Evolutionary conservation across 2,888 invertebrate species (phyloP).

Genomic region (Tolmerus cingulatus): DNA sequence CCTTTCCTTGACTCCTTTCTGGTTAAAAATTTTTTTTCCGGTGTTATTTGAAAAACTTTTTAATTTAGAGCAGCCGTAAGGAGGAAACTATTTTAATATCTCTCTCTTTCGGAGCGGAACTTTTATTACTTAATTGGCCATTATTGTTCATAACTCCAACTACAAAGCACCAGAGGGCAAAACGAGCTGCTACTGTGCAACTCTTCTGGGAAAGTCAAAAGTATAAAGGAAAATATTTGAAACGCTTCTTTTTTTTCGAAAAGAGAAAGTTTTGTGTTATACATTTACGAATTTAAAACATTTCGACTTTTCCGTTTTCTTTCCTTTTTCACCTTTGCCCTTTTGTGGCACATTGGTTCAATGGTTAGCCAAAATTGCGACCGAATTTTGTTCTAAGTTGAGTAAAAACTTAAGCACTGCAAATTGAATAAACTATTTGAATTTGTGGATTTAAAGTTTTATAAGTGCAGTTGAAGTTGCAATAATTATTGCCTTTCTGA

Average conservation of each 20-base stretch:
- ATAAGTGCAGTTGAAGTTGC: not conserved
- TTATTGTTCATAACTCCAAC: slow-evolving; percentile 7
- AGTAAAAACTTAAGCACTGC: not conserved
- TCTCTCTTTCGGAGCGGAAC: slow-evolving; percentile 6
- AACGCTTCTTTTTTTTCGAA: not conserved
- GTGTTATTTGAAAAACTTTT: not conserved
- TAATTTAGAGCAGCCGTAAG: slow-evolving; percentile 24
- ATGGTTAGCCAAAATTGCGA: not conserved
- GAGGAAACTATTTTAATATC: slow-evolving; percentile 25
- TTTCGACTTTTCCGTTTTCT: not conserved
- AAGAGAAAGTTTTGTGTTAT: not conserved
- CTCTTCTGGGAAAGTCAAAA: not conserved
- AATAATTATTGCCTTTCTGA: not conserved
- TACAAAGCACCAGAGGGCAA: not conserved
- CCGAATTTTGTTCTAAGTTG: not conserved
- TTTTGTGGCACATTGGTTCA: not conserved
- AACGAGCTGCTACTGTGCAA: not conserved
- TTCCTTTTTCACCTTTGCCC: not conserved
- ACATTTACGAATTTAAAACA: not conserved
- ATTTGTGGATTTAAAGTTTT: not conserved
- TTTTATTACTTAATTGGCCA: slow-evolving; percentile 20
- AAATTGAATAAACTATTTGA: not conserved
- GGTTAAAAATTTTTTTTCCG: not conserved
- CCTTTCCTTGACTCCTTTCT: not conserved
- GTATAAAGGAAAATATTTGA: not conserved